phyloP scores from a whole-genome alignment of 2,797 vertebrate genomes.

The Mastacembelus armatus region DNA sequence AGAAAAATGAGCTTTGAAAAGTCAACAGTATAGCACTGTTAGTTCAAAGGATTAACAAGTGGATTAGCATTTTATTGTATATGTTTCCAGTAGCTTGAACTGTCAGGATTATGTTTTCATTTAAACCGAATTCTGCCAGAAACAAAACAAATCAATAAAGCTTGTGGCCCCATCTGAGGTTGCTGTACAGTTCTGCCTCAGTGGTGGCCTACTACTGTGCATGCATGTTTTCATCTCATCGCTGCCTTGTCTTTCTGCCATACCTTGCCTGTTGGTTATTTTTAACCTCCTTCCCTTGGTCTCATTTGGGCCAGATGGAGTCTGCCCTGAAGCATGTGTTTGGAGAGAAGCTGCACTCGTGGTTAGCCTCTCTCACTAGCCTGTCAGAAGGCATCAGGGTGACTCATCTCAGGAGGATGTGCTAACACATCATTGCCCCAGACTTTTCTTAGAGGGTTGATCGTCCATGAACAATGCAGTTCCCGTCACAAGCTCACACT shows the following conservation, averaged over 20 bases:
- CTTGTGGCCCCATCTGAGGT: conserved; percentile 54
- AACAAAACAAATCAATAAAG: conserved; percentile 69
- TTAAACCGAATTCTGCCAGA: conserved; percentile 61
- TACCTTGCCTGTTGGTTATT: conserved; percentile 79
- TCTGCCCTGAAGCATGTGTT: conserved; percentile 78
- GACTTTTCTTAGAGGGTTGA: conserved; percentile 75
- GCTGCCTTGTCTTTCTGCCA: conserved; percentile 66
- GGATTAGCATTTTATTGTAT: conserved; percentile 53
- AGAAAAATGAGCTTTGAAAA: conserved; percentile 35
- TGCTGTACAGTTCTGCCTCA: conserved; percentile 55
- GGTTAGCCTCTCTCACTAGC: conserved; percentile 76
- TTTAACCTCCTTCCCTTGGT: conserved; percentile 75
- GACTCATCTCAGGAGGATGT: conserved; percentile 79
- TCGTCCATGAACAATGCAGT: conserved; percentile 80
- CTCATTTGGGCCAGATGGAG: conserved; percentile 80
- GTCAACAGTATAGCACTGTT: conserved; percentile 34
- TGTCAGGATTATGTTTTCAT: conserved; percentile 64
- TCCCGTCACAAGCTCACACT: conserved; percentile 66
- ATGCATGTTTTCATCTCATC: conserved; percentile 62
- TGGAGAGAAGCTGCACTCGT: conserved; percentile 74
- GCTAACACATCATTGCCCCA: conserved; percentile 79
- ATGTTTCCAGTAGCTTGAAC: conserved; percentile 46
- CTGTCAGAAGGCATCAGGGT: conserved; percentile 83
- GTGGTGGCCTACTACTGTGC: conserved; percentile 42
- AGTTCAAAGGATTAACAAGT: conserved; percentile 58